Conservation (phyloP, 1,140 invertebrate genomes). For the Brachionus rotundiformis region DNA sequence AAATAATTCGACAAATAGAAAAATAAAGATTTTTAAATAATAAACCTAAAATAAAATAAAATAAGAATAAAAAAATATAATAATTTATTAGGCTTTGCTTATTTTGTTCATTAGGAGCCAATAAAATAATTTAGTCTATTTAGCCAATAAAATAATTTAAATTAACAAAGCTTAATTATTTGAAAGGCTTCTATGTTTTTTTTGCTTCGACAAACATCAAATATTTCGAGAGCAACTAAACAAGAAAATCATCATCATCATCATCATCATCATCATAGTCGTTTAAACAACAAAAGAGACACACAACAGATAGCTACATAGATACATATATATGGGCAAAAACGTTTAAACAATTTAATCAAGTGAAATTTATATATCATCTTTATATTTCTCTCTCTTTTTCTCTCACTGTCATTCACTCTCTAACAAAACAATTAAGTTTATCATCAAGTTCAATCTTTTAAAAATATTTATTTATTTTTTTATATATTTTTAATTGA, state of each 20-base stretch:
- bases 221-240: not conserved
- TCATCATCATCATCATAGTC: not conserved
- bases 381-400: too few species aligned
- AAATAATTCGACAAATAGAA: constrained; percentile 44
- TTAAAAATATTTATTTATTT: constrained; percentile 20
- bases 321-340: not conserved
- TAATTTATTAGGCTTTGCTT: not conserved
- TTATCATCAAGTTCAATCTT: constrained; percentile 45
- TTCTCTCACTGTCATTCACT: too few species aligned
- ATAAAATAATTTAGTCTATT: not conserved
- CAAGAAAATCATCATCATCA: not conserved
- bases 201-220: constrained; percentile 44
- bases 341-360: constrained; percentile 40
- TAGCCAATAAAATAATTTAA: not conserved
- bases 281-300: not conserved
- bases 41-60: too few species aligned
- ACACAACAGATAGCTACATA: not conserved
- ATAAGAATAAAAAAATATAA: constrained; percentile 1
- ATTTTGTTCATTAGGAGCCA: constrained; percentile 20
- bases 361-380: constrained; percentile 49
- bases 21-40: constrained; percentile 19
- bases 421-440: constrained; percentile 27
- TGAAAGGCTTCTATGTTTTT: not conserved
- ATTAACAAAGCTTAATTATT: not conserved
- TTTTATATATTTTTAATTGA: too few species aligned